Percentiles rank a stretch among this genome's conserved stretches.
phyloP scores from a whole-genome alignment of 2,113 vertebrate species.

The Cololabis saira region DNA sequence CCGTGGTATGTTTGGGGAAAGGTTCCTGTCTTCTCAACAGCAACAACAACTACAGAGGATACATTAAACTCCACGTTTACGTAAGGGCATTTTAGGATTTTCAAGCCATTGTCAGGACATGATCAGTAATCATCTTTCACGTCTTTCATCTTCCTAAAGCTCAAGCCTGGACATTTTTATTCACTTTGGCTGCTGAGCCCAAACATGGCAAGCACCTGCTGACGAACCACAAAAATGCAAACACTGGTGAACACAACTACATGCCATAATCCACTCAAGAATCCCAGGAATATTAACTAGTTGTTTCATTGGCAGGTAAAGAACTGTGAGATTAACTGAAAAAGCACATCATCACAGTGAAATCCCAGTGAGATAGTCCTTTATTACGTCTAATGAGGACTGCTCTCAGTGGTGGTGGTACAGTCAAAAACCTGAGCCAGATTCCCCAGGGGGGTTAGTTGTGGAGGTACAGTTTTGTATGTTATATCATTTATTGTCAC shows the following conservation, averaged over 20 bases:
- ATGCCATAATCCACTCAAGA: no score
- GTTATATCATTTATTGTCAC: slow-evolving; percentile 34
- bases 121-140: slow-evolving; percentile 51
- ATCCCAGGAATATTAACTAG: no score
- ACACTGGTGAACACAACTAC: no score
- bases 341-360: no score
- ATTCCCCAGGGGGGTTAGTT: no score
- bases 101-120: slow-evolving; percentile 57
- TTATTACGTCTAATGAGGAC: no score
- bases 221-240: not conserved
- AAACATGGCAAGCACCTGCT: not conserved
- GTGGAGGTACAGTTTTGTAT: slow-evolving; percentile 28
- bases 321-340: no score
- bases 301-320: no score
- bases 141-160: slow-evolving; percentile 45
- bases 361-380: no score
- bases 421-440: no score
- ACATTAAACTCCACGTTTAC: slow-evolving; percentile 40
- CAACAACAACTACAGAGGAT: slow-evolving; percentile 28
- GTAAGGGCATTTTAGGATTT: slow-evolving; percentile 68
- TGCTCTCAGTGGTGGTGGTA: no score
- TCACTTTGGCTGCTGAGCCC: not conserved
- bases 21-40: slow-evolving; percentile 23
- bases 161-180: slow-evolving; percentile 22
- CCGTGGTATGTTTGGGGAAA: slow-evolving; percentile 1